phyloP scores from a whole-genome alignment of 2,797 vertebrate genomes.

The Pangasius macronema region DNA sequence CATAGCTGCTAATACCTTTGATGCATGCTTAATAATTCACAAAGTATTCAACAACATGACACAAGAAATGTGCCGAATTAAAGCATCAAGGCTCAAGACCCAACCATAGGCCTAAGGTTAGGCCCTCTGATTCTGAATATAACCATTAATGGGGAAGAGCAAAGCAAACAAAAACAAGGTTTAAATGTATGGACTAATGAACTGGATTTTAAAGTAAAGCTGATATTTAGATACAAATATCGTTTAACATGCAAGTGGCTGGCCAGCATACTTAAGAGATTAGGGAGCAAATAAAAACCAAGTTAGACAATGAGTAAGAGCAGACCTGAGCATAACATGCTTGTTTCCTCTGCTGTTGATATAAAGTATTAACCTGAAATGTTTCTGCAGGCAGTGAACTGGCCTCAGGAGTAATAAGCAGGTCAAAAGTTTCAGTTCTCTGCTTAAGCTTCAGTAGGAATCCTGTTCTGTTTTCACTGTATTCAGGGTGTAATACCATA shows the following conservation, averaged over 20 bases:
- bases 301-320: not conserved
- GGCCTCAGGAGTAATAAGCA: conserved; percentile 27
- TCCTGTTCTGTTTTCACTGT: conserved; percentile 40
- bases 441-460: conserved; percentile 37
- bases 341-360: conserved; percentile 33
- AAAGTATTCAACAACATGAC: conserved; percentile 23
- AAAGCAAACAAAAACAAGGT: not conserved
- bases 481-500: conserved; percentile 48
- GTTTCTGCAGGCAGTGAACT: conserved; percentile 9
- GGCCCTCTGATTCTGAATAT: not conserved
- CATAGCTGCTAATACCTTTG: not conserved
- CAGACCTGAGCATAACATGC: not conserved
- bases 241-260: conserved; percentile 32
- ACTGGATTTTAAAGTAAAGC: conserved; percentile 23
- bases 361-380: conserved; percentile 45
- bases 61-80: not conserved
- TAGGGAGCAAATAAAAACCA: conserved; percentile 11
- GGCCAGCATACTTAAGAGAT: conserved; percentile 23
- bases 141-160: not conserved
- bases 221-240: conserved; percentile 14
- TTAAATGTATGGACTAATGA: not conserved
- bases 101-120: not conserved
- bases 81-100: not conserved
- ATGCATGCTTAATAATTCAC: conserved; percentile 16
- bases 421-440: conserved; percentile 40